phyloP scores from a whole-genome alignment of 37 sponge, comb jelly and placozoan species.

The Aplysina aerophoba region DNA sequence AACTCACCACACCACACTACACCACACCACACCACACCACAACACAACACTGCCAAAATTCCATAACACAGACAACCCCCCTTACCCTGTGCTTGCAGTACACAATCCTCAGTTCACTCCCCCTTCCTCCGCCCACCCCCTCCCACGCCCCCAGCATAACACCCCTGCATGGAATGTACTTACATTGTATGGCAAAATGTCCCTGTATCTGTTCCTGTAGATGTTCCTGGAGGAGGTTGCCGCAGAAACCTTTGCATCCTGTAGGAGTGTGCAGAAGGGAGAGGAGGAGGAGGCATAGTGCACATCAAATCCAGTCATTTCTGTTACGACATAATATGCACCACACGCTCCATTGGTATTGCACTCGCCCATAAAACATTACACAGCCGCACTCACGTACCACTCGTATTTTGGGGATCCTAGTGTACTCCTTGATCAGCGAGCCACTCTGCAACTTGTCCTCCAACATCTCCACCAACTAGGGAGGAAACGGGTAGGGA shows the following conservation, averaged over 20 bases:
- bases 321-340: too few relatives aligned
- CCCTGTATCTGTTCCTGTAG: constrained; percentile 85
- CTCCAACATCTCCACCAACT: constrained; percentile 54
- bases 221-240: constrained; percentile 62
- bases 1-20: too few relatives aligned
- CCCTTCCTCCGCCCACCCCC: too few relatives aligned
- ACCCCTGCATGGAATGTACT: not conserved
- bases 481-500: not conserved
- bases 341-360: too few relatives aligned
- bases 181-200: constrained; percentile 92
- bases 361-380: too few relatives aligned
- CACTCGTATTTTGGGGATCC: constrained; percentile 51
- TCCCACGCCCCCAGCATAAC: too few relatives aligned
- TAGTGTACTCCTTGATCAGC: constrained; percentile 57
- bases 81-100: too few relatives aligned
- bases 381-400: constrained; percentile 26
- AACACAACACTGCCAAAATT: too few relatives aligned
- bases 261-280: not conserved
- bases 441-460: constrained; percentile 41
- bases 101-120: too few relatives aligned
- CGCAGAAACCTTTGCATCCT: constrained; percentile 45
- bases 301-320: not conserved
- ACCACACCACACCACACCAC: too few relatives aligned
- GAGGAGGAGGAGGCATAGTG: not conserved
- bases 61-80: too few relatives aligned